A percentile compares a stretch with the other conserved stretches of the same genome.
Conservation (phyloP, 2,888 invertebrate genomes). For the Zygothrica quintamaculata region DNA sequence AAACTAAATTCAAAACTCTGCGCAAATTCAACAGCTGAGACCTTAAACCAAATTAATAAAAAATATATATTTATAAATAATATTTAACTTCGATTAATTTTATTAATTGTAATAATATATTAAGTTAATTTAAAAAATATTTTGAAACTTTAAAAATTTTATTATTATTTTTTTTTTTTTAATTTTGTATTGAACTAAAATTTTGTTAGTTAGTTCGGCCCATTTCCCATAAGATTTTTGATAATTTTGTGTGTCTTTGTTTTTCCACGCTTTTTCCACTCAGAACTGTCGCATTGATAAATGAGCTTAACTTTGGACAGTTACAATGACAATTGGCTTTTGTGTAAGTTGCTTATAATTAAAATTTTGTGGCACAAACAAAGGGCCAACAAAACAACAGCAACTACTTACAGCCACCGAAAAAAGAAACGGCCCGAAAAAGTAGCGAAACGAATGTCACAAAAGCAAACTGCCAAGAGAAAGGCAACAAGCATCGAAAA, state of each 20-base stretch:
- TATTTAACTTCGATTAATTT: no score
- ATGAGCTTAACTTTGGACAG: constrained; percentile 71
- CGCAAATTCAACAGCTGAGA: no score
- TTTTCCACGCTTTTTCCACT: constrained; percentile 61
- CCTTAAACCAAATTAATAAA: no score
- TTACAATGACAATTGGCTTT: constrained; percentile 79
- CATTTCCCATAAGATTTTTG: constrained; percentile 28
- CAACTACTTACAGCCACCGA: constrained; percentile 52
- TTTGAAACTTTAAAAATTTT: no score
- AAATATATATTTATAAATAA: no score
- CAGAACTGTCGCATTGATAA: constrained; percentile 62
- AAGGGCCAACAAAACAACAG: constrained; percentile 42
- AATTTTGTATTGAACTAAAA: no score
- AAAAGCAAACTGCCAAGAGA: constrained; percentile 63
- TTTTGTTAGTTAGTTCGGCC: not conserved
- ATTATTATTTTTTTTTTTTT: no score
- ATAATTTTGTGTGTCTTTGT: constrained; percentile 28
- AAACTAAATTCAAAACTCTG: no score
- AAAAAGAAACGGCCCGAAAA: constrained; percentile 70
- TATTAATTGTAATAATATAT: no score
- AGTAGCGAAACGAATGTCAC: constrained; percentile 74
- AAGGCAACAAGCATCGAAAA: constrained; percentile 56
- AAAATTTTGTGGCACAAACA: constrained; percentile 71
- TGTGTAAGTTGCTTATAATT: constrained; percentile 78
- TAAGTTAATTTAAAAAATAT: no score